Evolutionary conservation across 2,113 vertebrate species (phyloP), one percentile per base, ranked within the genome.

Genomic region (Hucho hucho): DNA sequence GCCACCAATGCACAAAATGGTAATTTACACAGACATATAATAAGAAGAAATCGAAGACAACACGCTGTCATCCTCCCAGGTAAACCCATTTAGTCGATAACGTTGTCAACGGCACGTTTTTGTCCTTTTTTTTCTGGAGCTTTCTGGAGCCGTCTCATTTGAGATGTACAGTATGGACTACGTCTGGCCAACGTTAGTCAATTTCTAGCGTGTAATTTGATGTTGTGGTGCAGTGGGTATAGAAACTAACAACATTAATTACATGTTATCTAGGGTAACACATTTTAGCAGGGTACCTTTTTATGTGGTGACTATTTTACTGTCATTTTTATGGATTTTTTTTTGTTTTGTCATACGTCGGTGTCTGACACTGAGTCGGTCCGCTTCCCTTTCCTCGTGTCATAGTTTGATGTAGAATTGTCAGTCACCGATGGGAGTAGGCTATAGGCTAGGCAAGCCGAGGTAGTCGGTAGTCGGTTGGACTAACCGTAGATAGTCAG

Each of bases 21-120:
- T 46, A 63, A 64, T 20, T 24, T 61, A 16, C 61, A 68, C 16
- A 37, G n/a, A 14, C 5, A 20, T 72, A 14, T 18, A 6, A 53
- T n/a, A n/a, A 66, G 56, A 49, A 68, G 29, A 67, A 64, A 63
- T 22, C 29, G 49, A 69, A 26, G 47, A 73, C 70, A 14, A 43
- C 37, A 43, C 37, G 37, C 64, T 68, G 13, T 58, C 43, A 56
- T 70, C 64, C 53, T 61, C 70, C 53, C 73, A 79, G 79, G 76
- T 84, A 81, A 70, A 75, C 46, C 13, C 13, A 37, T 70, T 69
- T 46, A 7, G 4, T 49, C 37, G 37, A 43, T 43, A 43, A 43
- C 37, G 37, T 43, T 43, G 37, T 43, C 37, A 43, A 43, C 37
- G 37, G 37, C 2, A 43, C 37, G 9, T 43, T 43, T 2, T 32